Evolutionary conservation across 1,140 invertebrate genomes (phyloP).

Genomic region (Paramacrobiotus metropolitanus): DNA sequence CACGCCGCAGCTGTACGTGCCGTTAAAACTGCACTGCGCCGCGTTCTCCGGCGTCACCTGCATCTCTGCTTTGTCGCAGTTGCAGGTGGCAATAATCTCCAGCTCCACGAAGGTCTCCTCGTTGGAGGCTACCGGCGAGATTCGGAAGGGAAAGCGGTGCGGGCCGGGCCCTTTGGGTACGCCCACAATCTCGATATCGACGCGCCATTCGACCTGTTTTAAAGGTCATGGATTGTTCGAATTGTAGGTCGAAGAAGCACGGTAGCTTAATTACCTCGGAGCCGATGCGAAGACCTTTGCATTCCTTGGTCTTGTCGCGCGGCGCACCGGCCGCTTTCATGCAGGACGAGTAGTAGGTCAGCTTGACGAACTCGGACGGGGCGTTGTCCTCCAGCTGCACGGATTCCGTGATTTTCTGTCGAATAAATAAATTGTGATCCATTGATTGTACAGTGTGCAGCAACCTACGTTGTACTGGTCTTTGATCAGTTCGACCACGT

Average conservation of each 20-base stretch:
- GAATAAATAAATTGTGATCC: not conserved
- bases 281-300: conserved; percentile 58
- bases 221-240: too few relatives aligned
- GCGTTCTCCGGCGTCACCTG: conserved; percentile 12
- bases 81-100: conserved; percentile 68
- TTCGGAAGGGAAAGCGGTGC: conserved; percentile 18
- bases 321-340: conserved; percentile 35
- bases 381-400: conserved; percentile 70
- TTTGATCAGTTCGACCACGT: conserved; percentile 8
- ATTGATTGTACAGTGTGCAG: not conserved
- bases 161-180: conserved; percentile 50
- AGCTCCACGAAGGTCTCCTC: conserved; percentile 59
- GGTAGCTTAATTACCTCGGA: too few relatives aligned
- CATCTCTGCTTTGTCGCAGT: too few relatives aligned
- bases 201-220: not conserved
- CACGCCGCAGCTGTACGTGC: conserved; percentile 22
- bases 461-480: conserved; percentile 7
- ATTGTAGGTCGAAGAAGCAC: too few relatives aligned
- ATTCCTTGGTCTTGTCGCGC: conserved; percentile 30
- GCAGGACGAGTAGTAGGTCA: conserved; percentile 70
- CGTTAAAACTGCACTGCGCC: conserved; percentile 17
- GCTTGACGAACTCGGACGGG: conserved; percentile 53
- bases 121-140: conserved; percentile 74
- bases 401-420: conserved; percentile 66
- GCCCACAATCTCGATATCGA: conserved; percentile 21